Evolutionary conservation across 2,888 invertebrate species (phyloP).

Genomic region (Leptinotarsa haldemani): DNA sequence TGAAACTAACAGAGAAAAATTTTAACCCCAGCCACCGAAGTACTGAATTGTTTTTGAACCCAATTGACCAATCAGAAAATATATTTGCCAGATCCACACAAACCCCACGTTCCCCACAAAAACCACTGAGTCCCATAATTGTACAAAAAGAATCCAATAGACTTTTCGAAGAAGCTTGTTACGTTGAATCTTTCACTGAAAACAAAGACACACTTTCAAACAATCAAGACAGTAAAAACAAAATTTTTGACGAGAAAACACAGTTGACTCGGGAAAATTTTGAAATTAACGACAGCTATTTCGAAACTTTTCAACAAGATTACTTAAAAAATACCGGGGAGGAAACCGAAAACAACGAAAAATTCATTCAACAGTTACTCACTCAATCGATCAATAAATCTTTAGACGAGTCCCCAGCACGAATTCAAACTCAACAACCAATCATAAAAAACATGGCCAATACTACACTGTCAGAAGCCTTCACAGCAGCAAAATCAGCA

Average conservation of each 20-base stretch:
- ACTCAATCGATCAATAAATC: neutral
- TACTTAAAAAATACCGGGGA: neutral
- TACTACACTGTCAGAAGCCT: neutral
- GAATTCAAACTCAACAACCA: neutral
- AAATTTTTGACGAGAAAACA: neutral
- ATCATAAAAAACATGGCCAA: slow-evolving; percentile 5
- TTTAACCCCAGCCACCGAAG: too few species aligned
- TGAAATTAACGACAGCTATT: neutral
- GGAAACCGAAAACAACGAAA: neutral
- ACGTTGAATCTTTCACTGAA: too few species aligned
- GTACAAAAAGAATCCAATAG: too few species aligned
- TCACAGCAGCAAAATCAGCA: neutral
- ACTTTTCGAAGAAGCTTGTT: too few species aligned
- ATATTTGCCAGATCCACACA: too few species aligned
- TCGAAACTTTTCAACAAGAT: neutral
- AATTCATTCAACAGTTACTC: too few species aligned
- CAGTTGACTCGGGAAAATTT: neutral
- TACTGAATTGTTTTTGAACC: too few species aligned
- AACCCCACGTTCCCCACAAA: too few species aligned
- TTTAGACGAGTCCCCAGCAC: slow-evolving; percentile 19
- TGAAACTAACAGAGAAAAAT: too few species aligned
- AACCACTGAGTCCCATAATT: too few species aligned
- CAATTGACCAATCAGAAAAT: too few species aligned
- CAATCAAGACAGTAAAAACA: neutral
- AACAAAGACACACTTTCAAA: neutral